Evolutionary conservation across 2,113 vertebrate species (phyloP), one percentile per base, ranked within the genome.

Genomic region (Percina caprodes): DNA sequence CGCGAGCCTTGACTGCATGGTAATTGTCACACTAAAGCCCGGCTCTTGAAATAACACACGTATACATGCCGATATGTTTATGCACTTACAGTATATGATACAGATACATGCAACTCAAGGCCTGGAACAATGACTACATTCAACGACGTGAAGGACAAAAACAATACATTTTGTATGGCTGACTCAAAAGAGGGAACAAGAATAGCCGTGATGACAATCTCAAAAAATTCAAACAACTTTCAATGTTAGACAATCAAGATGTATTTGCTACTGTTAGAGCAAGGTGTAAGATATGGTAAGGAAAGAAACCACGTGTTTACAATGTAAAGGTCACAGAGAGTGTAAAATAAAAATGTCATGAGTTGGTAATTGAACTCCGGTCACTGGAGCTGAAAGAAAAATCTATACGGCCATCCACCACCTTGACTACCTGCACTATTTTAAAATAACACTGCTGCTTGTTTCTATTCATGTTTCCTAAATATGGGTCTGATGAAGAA

Each of bases 371-470:
- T 86, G 76, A 84, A 70, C 58, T 71, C 24, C 1, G 58, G 56
- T 79, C 61, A 60, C 26, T n/a, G 52, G 6, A 54, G 54, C 35
- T 62, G 21, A 67, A 80, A 74, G 42, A 61, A 73, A 80, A 81
- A 80, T 78, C 73, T 63, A 62, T 86, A 69, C 1, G 0, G 10
- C 23, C 19, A 0, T 48, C 46, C 48, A 42, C 35, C 45, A 19
- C 24, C 74, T 19, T 67, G 49, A 77, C 58, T 68, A 35, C n/a
- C 3, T 65, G 26, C 24, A 18, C 19, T 18, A 13, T 24, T 12
- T 48, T 42, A 39, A 16, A 71, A 23, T 77, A 70, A 69, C 63
- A 60, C 65, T 16, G 65, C 46, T 69, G 49, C 12, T 16, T 19
- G 30, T 59, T 58, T 73, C 52, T 6, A 10, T 62, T 45, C 55